phyloP scores from a whole-genome alignment of 2,113 vertebrate species.

The Rhegmatorhina hoffmannsi region DNA sequence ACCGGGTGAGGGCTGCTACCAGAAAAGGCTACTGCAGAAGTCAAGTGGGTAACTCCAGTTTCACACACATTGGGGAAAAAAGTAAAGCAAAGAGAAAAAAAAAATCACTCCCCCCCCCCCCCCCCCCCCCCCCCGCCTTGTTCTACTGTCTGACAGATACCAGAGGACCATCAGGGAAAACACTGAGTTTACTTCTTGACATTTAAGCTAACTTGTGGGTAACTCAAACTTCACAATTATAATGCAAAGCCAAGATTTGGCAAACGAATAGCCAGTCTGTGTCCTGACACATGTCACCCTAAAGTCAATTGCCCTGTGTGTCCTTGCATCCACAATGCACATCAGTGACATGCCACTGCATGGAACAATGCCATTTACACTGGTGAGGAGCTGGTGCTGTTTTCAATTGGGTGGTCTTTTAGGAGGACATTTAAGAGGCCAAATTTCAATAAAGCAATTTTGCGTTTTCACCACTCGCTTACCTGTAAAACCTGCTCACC shows the following conservation, averaged over 20 bases:
- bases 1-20: neutral
- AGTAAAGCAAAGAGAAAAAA: neutral
- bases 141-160: neutral
- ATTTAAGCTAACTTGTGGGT: neutral
- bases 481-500: constrained; percentile 89
- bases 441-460: neutral
- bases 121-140: accelerated
- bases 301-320: neutral
- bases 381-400: neutral
- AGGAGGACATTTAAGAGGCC: neutral
- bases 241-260: neutral
- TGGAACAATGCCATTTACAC: neutral
- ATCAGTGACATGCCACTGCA: neutral
- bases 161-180: neutral
- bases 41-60: neutral
- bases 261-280: neutral
- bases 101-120: neutral
- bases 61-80: neutral
- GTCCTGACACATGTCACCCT: neutral
- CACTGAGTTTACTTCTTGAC: neutral
- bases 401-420: neutral
- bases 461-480: neutral
- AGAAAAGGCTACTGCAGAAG: neutral
- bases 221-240: neutral
- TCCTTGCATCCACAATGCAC: accelerated